phyloP scores from a whole-genome alignment of 1,140 invertebrate genomes.

The Lepidurus apus region DNA sequence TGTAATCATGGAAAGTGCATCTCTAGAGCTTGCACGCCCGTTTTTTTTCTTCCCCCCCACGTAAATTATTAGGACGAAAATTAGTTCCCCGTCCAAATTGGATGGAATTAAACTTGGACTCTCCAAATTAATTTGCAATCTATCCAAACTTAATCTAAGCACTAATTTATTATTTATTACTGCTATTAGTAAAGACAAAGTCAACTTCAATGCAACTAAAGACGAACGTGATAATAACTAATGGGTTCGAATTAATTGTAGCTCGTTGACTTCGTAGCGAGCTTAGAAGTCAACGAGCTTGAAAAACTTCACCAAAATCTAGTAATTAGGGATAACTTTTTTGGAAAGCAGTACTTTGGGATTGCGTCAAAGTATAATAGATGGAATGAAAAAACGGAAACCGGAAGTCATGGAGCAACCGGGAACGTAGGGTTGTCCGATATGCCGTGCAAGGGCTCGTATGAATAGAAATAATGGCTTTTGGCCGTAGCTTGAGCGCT shows the following conservation, averaged over 20 bases:
- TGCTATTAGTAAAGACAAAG: no score
- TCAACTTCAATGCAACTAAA: no score
- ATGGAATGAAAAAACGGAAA: neutral
- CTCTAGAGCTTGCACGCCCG: neutral
- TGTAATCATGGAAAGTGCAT: conserved; percentile 10
- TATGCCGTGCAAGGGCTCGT: neutral
- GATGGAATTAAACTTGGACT: no score
- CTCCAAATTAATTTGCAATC: no score
- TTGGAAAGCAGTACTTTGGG: neutral
- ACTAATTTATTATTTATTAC: no score
- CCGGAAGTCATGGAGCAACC: conserved; percentile 14
- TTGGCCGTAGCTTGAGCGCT: neutral
- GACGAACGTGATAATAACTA: no score
- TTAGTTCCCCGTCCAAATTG: neutral
- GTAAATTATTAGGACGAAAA: conserved; percentile 4
- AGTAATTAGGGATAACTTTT: no score
- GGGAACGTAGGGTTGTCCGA: conserved; percentile 20
- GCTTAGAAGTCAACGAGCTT: no score
- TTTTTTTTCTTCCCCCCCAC: neutral
- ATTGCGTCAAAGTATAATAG: neutral
- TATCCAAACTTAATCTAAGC: no score
- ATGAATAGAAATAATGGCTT: conserved; percentile 4
- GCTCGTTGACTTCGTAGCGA: no score
- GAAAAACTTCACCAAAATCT: no score
- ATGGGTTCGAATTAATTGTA: no score